Evolutionary conservation across 2,113 vertebrate genomes (phyloP), one percentile per base, ranked within the genome.

Genomic region (Notarius lentiginosus): DNA sequence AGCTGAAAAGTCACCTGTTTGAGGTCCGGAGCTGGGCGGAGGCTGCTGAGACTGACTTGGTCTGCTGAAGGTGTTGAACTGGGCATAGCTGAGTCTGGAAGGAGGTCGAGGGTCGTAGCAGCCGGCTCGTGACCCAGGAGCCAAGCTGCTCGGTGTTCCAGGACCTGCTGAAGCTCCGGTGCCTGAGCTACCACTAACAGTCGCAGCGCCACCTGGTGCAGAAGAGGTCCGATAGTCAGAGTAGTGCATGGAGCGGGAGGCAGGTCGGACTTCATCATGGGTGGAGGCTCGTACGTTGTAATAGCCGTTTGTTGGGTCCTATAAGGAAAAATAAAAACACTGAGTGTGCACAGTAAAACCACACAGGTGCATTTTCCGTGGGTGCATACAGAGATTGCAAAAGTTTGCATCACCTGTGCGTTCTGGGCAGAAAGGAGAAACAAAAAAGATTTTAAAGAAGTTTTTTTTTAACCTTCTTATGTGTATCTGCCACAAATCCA

Each of bases 241-340:
- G 83, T 99, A 99, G 58, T 98, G 97, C 92, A 98, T 95, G 14
- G 97, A 95, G 90, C 97, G 96, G 15, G 97, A 98, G 1, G 96
- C 94, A 0, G 97, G 97, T 0, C 97, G 96, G 41, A 93, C 94
- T 70, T 99, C 97, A 56, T 99, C 97, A 0, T 98, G 97, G 63
- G 95, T 95, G 72, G 95, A 95, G 56, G 98, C 98, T 0, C 97
- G 96, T 0, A 99, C 97, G 0, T 99, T 99, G 93, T 99, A 99
- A 94, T 99, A 99, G 89, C 98, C 97, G 0, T 99, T 99, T 63
- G 97, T 98, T 10, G 98, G 98, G 90, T 98, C 98, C 98, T 99
- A 90, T 49, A 94, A 93, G 0, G 56, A 87, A 92, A 90, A 91
- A 94, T 92, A 82, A 66, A 63, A 34, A 1, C 0, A 15, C 9